Evolutionary conservation across 2,113 vertebrate genomes (phyloP), one percentile per base, ranked within the genome.

Genomic region (Eira barbara): DNA sequence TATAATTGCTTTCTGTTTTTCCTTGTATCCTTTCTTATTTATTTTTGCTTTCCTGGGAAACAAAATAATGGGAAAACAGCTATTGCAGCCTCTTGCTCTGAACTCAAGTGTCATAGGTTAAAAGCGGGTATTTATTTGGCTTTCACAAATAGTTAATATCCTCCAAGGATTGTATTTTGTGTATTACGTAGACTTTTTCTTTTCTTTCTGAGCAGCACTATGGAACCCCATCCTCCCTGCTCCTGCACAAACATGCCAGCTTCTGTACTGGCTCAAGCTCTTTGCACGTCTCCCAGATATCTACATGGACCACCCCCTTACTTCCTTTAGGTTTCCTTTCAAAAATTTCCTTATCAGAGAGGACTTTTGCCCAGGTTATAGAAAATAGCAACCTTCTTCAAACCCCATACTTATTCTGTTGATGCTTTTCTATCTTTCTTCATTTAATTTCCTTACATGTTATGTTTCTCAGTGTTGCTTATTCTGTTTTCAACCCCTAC

Each of bases 131-230:
- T 89, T n/a, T n/a, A n/a, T n/a, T 80, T 80, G 36, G 36, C 79
- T 89, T 96, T 94, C 73, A 79, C 71, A 73, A 92, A 65, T 80
- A 79, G 36, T 89, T 94, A 36, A 80, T 84, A 71, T 79, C 83
- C 36, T 88, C 39, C n/a, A 39, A 13, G 31, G 45, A 73, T 73
- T 92, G 7, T 92, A 49, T 79, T 92, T 79, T 79, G n/a, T 92
- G 31, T 79, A 29, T 55, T 88, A 45, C 2, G 25, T 15, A 92
- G 59, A 23, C n/a, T 78, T 87, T 61, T 63, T 63, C 63, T 17
- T 18, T n/a, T 34, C 7, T n/a, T 34, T 14, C 59, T 82, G 13
- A 52, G 3, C 10, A 9, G 5, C 42, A 42, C 39, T n/a, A 0
- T 29, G 42, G 20, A 13, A 27, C 23, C 52, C 13, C 31, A 20